Base-by-base conservation (phyloP, 2,113 vertebrate genomes). In the Bettongia penicillata region DNA sequence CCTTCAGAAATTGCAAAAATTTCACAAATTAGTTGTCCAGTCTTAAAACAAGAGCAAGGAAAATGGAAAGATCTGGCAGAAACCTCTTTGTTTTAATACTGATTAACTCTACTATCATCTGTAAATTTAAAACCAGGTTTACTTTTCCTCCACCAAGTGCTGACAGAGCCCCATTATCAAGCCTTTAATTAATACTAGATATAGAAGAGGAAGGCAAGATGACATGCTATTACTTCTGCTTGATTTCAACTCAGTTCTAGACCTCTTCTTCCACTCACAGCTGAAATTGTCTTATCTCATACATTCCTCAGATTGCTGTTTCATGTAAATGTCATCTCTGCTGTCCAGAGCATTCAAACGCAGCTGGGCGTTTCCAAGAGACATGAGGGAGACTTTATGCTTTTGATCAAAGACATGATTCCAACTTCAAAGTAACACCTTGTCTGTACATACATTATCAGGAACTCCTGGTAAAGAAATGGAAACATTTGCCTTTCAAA, bases 281-380 rank as follows among this genome's bases (percentile, higher is more conserved):
- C 91, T 98, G 95, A 98, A 98, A 98, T 91, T 98, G 97, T 98
- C 98, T 98, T 98, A 97, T 98, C 98, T 98, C 53, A 2, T 95
- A 91, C 97, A 95, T 98, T 98, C 97, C 97, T 93, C 91, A 96
- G 97, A 97, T 98, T 95, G 97, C 98, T 98, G 98, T 98, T 98
- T 98, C 98, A 97, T 98, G 98, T 99, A 98, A 98, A 98, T 98
- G 98, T 98, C 98, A 98, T 98, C 98, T 98, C 97, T 98, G 97
- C 98, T 98, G 97, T 98, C 98, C 98, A 98, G 98, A 98, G 98
- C 98, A 98, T 98, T 98, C 98, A 97, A 98, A 98, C 98, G 90
- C 97, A 97, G 93, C 98, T 97, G 97, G 90, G 96, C 97, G 97
- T 97, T 98, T 98, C 97, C 93, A 94, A 98, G 93, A 99, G 97